A percentile compares a stretch with the other conserved stretches of the same genome.
These are phyloP conservation scores for Pangasius larnaudii DNA, from an alignment of 2,797 vertebrate genomes.

Conservation along the genomic window DNA sequence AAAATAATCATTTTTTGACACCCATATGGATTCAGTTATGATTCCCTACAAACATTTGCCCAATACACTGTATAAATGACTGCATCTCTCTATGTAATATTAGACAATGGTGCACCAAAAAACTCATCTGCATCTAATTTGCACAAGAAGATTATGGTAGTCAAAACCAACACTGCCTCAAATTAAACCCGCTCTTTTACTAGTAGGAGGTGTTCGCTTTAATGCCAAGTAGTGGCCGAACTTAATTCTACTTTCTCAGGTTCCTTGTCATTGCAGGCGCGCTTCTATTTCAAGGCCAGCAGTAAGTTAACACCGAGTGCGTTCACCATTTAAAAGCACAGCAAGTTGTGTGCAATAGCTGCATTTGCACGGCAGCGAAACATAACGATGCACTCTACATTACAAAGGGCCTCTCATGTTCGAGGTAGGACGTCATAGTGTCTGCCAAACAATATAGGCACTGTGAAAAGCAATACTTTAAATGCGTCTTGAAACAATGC, in stretches of 20 bases:
- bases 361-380: conserved; percentile 12
- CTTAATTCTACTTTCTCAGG: conserved; percentile 78
- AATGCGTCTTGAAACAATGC: background rate
- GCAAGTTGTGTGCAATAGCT: background rate
- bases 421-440: background rate
- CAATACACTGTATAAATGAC: background rate
- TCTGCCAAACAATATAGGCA: conserved; percentile 6
- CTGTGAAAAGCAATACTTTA: conserved; percentile 18
- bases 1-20: background rate
- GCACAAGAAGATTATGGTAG: background rate
- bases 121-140: background rate
- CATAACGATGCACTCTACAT: background rate
- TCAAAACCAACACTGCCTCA: background rate
- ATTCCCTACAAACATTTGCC: background rate
- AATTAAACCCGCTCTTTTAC: background rate
- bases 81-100: background rate
- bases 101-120: background rate
- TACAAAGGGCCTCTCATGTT: conserved; percentile 29
- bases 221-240: conserved; percentile 59
- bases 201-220: background rate
- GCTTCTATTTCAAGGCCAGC: conserved; percentile 67
- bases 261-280: conserved; percentile 67
- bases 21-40: background rate
- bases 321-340: conserved; percentile 19
- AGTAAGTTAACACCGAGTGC: conserved; percentile 66